Conservation (phyloP, 2,888 invertebrate genomes). For the Rhodophaea formosa region DNA sequence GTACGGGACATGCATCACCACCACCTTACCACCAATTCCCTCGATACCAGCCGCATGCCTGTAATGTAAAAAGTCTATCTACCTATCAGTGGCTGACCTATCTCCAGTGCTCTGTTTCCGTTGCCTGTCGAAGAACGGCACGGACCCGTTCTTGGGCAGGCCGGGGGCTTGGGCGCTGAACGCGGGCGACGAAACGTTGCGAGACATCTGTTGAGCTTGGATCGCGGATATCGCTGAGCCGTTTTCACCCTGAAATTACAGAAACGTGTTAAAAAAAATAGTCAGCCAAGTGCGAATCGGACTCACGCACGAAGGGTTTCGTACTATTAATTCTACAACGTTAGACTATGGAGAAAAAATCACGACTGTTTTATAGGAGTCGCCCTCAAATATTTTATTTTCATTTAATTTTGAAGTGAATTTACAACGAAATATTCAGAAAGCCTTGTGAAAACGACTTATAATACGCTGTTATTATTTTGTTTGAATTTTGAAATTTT, state of each 20-base stretch:
- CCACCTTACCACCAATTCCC: conserved; percentile 2
- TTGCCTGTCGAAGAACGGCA: conserved; percentile 93
- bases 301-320: no score
- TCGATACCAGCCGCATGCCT: conserved; percentile 25
- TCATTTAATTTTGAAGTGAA: no score
- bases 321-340: no score
- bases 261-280: not conserved
- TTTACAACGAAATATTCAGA: no score
- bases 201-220: conserved; percentile 80
- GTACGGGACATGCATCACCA: no score
- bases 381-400: no score
- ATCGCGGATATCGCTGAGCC: conserved; percentile 44
- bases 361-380: no score
- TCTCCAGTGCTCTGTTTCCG: conserved; percentile 92
- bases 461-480: no score
- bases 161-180: conserved; percentile 88
- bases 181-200: conserved; percentile 94
- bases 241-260: conserved; percentile 52
- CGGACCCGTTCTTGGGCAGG: conserved; percentile 92
- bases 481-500: no score
- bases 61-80: conserved; percentile 37
- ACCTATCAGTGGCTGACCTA: conserved; percentile 70
- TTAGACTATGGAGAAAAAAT: no score
- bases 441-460: no score
- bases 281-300: no score